Percentiles rank a stretch among this genome's conserved stretches.
phyloP scores from a whole-genome alignment of 92 coral and sea anemone genomes.

The Virgularia gustaviana region DNA sequence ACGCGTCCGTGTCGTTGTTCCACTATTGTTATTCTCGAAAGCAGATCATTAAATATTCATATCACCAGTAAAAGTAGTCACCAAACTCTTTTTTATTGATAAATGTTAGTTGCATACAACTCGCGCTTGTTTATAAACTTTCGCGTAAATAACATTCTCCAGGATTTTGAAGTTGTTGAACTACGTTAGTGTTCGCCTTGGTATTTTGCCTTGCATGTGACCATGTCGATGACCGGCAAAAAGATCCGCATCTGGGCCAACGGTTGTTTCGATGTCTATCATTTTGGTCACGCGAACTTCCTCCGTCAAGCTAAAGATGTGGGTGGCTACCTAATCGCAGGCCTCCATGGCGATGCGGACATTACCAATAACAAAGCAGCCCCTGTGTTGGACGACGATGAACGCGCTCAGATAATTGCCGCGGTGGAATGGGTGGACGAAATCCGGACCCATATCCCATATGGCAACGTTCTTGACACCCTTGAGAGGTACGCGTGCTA shows the following conservation, averaged over 20 bases:
- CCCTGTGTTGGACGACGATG: conserved; percentile 84
- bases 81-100: no score
- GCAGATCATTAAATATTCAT: no score
- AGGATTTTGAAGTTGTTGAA: no score
- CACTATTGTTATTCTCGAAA: no score
- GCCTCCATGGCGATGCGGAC: conserved; percentile 91
- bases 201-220: no score
- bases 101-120: no score
- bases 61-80: no score
- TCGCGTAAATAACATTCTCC: no score
- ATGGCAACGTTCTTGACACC: conserved; percentile 72
- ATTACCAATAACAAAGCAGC: conserved; percentile 78
- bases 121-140: no score
- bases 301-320: conserved; percentile 89
- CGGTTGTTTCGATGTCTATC: conserved; percentile 95
- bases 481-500: conserved; percentile 68
- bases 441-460: conserved; percentile 75
- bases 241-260: conserved; percentile 90
- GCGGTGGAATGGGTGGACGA: conserved; percentile 99
- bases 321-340: conserved; percentile 82
- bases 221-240: conserved; percentile 43
- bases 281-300: conserved; percentile 97
- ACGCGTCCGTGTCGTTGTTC: no score
- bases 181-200: no score
- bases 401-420: conserved; percentile 83